Base-by-base conservation (phyloP, 2,797 vertebrate species). In the Peromyscus aztecus region DNA sequence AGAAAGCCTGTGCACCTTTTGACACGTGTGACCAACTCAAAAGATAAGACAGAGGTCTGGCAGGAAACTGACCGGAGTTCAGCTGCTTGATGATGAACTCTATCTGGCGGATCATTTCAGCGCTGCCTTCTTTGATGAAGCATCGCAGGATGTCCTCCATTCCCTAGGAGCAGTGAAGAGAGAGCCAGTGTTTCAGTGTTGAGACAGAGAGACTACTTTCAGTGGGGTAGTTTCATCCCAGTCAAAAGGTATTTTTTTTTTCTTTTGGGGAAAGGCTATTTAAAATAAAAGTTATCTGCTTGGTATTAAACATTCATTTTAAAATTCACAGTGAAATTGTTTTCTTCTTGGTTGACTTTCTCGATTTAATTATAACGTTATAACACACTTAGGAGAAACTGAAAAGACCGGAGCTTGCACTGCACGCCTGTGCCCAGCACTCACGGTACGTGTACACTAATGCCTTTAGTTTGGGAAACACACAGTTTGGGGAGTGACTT, bases 51-150 rank as follows among this genome's bases (percentile, higher is more conserved):
- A 29, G 0, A 94, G 95, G 40, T 88, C 87, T 46, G 95, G 52
- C 29, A 31, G 11, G 5, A 11, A 19, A 97, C 98, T 97, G 89
- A 99, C 99, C 99, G 97, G 99, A 99, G 97, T 99, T 99, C 1
- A 99, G 99, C 89, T 99, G 99, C 97, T 99, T 99, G 97, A 99
- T 99, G 98, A 99, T 99, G 95, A 99, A 99, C 97, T 99, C 99
- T 80, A 99, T 99, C 98, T 99, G 99, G 77, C 99, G 99, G 98
- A 99, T 99, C 98, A 99, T 99, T 95, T 99, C 99, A 0, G 99
- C 98, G 19, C 98, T 99, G 96, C 99, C 99, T 98, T 99, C 99
- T 98, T 99, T 99, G 97, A 99, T 99, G 98, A 99, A 99, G 98
- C 99, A 99, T 94, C 97, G 97, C 43, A 99, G 99, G 97, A 99